Conservation (phyloP, 2,113 vertebrate genomes). For the Phrynosoma platyrhinos region DNA sequence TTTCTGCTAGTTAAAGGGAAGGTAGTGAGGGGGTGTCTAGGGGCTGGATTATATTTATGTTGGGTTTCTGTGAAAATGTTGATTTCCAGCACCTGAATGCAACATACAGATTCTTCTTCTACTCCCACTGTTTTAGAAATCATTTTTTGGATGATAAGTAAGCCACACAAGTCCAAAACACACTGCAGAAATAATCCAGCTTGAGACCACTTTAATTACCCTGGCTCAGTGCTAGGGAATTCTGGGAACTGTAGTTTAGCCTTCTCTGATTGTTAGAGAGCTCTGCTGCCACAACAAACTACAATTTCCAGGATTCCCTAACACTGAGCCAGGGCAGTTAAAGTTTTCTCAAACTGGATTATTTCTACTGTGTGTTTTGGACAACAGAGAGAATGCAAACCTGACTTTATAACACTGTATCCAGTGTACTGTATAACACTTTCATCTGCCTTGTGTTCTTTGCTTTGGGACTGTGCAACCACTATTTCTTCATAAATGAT, state of each 20-base stretch:
- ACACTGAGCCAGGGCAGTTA: no score
- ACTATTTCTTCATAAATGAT: background rate
- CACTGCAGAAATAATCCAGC: no score
- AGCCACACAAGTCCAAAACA: no score
- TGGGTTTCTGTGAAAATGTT: background rate
- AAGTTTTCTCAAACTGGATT: no score
- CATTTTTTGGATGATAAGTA: background rate
- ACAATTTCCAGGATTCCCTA: no score
- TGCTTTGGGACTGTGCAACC: constrained; percentile 19
- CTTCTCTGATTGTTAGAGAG: no score
- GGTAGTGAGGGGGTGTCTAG: background rate
- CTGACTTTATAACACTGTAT: background rate
- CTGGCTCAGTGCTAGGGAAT: no score
- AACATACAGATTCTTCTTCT: background rate
- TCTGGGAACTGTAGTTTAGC: no score
- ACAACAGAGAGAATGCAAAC: background rate
- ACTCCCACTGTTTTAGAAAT: background rate
- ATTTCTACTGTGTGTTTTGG: no score
- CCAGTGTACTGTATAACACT: background rate
- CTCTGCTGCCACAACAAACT: no score
- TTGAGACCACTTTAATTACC: no score
- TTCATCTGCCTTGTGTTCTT: background rate
- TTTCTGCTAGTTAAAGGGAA: background rate
- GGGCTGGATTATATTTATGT: background rate
- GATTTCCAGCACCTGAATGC: background rate